Evolutionary conservation across 2,888 invertebrate genomes (phyloP), one percentile per base, ranked within the genome.

Genomic region (Megamerina dolium): DNA sequence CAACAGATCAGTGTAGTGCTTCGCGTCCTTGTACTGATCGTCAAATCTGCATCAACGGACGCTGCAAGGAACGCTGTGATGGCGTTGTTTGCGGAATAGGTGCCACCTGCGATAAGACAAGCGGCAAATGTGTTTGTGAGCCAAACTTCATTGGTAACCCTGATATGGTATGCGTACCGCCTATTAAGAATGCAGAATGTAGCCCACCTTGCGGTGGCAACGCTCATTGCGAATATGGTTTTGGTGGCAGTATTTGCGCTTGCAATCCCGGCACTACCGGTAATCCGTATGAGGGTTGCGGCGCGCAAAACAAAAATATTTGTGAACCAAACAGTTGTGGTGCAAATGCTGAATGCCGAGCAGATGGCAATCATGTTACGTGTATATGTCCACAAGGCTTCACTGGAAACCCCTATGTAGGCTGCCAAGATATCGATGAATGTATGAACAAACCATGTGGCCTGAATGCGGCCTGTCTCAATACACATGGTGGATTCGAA

Each of bases 91-190:
- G 93, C 61, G 92, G 92, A 6, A 79, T 91, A 26, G 92, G 92
- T 6, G 92, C 92, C 13, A 81, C 82, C 38, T 93, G 93, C 63
- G 85, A 91, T 61, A 80, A 80, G 57, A 75, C 77, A 40, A 83
- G 81, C 21, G 90, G 89, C 51, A 84, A 83, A 72, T 93, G 93
- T 68, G 77, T 87, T 35, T 93, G 93, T 62, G 83, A 90, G 64
- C 82, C 86, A 12, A 86, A 85, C 63, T 91, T 91, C 65, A 80
- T 88, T 50, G 93, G 93, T 58, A 89, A 92, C 67, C 90, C 92
- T 1, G 87, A 90, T 63, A 74, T 90, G 19, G 77, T 92, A 37
- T 92, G 92, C 61, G 89, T 91, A 83, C 91, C 92, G 63, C 90
- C 91, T 20, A 78, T 87, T 49, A 76, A 80, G 43, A 83, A 83